Evolutionary conservation across 2,888 invertebrate species (phyloP).

Genomic region (Monochamus alternatus): DNA sequence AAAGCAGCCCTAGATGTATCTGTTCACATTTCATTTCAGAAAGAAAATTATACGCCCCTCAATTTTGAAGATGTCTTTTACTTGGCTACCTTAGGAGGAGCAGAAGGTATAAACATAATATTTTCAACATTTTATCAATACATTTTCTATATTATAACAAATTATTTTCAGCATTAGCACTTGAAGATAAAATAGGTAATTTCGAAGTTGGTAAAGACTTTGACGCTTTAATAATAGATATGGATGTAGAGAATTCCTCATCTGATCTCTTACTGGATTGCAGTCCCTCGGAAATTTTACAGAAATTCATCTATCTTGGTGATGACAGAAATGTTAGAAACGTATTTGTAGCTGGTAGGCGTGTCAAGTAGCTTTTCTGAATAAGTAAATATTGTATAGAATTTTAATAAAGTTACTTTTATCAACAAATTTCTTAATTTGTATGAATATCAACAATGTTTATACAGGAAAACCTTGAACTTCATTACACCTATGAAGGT

Average conservation of each 20-base stretch:
- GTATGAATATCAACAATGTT: too few species aligned
- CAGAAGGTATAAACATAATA: slow-evolving; percentile 74
- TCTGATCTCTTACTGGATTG: slow-evolving; percentile 74
- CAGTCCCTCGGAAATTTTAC: slow-evolving; percentile 76
- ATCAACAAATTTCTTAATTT: too few species aligned
- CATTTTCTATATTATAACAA: slow-evolving; percentile 33
- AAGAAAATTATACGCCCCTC: slow-evolving; percentile 71
- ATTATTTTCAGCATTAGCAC: slow-evolving; percentile 77
- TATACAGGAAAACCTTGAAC: too few species aligned
- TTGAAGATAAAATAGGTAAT: slow-evolving; percentile 85
- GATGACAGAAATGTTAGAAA: slow-evolving; percentile 87
- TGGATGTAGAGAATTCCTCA: slow-evolving; percentile 71
- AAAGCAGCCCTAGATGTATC: slow-evolving; percentile 83
- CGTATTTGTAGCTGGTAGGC: slow-evolving; percentile 83
- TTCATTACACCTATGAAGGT: too few species aligned
- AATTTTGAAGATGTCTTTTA: slow-evolving; percentile 85
- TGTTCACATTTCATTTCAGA: slow-evolving; percentile 76
- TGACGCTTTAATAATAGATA: slow-evolving; percentile 87
- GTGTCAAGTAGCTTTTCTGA: slow-evolving; percentile 68
- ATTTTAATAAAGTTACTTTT: too few species aligned
- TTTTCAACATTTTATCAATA: background rate
- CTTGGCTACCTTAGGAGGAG: slow-evolving; percentile 91
- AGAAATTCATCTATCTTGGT: slow-evolving; percentile 85
- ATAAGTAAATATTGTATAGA: too few species aligned
- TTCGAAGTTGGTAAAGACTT: slow-evolving; percentile 88